Percentiles rank a stretch among this genome's conserved stretches.
phyloP scores from a whole-genome alignment of 2,797 vertebrate genomes.

The Acanthiza pusilla region DNA sequence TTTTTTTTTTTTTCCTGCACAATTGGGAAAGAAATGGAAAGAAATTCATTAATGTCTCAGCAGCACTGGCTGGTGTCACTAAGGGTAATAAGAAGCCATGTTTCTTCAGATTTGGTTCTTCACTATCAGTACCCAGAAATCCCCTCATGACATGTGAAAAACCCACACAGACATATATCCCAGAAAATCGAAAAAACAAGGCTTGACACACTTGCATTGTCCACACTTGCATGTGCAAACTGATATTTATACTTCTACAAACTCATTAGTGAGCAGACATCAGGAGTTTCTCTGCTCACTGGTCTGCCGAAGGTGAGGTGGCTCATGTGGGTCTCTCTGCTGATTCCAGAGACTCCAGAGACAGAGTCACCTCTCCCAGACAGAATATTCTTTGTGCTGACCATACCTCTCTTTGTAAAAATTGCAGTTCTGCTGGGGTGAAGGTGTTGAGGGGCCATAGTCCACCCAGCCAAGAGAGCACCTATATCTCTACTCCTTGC shows the following conservation, averaged over 20 bases:
- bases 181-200: background rate
- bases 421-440: background rate
- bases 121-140: background rate
- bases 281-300: background rate
- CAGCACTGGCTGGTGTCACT: background rate
- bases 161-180: background rate
- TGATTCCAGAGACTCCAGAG: background rate
- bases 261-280: background rate
- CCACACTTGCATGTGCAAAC: background rate
- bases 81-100: background rate
- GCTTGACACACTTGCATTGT: background rate
- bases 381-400: background rate
- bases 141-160: background rate
- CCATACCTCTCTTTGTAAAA: background rate
- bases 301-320: background rate
- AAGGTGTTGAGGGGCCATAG: fast-evolving
- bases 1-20: background rate
- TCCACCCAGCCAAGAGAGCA: background rate
- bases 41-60: background rate
- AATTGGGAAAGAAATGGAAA: background rate
- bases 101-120: background rate
- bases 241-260: background rate
- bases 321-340: background rate
- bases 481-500: fast-evolving
- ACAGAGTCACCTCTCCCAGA: background rate